A percentile compares a stretch with the other conserved stretches of the same genome.
These are phyloP conservation scores for Lonchura striata DNA, from an alignment of 2,113 vertebrate species.

Conservation along the genomic window DNA sequence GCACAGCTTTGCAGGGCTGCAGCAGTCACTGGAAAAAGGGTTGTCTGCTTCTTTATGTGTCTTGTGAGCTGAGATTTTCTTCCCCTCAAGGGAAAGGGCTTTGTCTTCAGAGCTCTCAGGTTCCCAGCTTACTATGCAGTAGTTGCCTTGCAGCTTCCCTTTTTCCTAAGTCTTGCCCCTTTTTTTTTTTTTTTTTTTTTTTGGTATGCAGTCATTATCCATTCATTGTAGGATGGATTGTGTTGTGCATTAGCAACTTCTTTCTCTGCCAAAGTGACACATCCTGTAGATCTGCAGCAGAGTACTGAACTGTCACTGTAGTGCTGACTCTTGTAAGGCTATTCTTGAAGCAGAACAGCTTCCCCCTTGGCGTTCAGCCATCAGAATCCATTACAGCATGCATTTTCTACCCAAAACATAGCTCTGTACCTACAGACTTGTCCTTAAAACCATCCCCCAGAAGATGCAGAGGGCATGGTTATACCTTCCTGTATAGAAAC, in stretches of 20 bases:
- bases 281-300: constrained; percentile 60
- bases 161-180: not conserved
- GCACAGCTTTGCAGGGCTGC: constrained; percentile 14
- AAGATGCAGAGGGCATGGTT: not conserved
- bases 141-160: not conserved
- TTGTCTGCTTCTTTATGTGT: not conserved
- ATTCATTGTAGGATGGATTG: constrained; percentile 19
- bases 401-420: constrained; percentile 43
- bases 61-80: not conserved
- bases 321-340: constrained; percentile 63
- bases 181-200: not conserved
- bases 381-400: constrained; percentile 19
- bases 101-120: constrained; percentile 30
- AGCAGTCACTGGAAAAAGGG: not conserved
- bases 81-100: not conserved
- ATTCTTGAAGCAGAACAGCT: constrained; percentile 57
- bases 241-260: constrained; percentile 43
- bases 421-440: not conserved
- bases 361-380: constrained; percentile 48
- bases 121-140: constrained; percentile 5
- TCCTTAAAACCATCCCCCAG: not conserved
- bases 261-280: constrained; percentile 62
- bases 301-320: constrained; percentile 59
- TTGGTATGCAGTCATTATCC: not conserved
- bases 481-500: not conserved